Base-by-base conservation (phyloP, 1,140 invertebrate species). In the Drosophila oshimai region DNA sequence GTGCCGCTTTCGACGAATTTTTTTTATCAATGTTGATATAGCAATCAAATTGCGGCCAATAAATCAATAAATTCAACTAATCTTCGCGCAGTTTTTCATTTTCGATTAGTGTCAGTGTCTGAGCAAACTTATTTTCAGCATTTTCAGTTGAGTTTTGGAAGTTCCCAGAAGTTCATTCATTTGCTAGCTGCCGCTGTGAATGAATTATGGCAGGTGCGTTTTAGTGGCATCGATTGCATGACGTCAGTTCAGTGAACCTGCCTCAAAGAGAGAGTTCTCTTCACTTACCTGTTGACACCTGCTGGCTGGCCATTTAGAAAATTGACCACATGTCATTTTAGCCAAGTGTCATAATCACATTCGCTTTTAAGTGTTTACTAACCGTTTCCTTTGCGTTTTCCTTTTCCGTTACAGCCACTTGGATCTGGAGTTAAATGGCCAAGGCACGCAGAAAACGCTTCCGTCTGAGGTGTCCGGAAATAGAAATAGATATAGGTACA, bases 361-460 rank as follows among this genome's bases (percentile, higher is more conserved):
- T 12, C 24, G 51, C 18, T 12, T 26, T 51, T 41, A 10, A 36
- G 18, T 55, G 31, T 18, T 55, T 7, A 24, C 24, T 34, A 44
- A 45, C 37, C 1, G 18, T 28, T 55, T 37, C 6, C 7, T 26
- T 42, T 37, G 12, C 22, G 29, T 7, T n/a, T 18, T n/a, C n/a
- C n/a, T n/a, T 17, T 44, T 1, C 34, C 42, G 15, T 65, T 83
- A 13, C 65, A 86, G 81, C 13, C 37, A 45, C 50, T 57, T 44
- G 44, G 39, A 79, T 41, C 58, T 31, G 29, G 53, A 61, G 61
- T 54, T 86, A 86, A 81, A 86, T 86, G 81, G 81, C 81, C 67
- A 76, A 64, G 69, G 28, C 61, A 86, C 80, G 80, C 37, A 84
- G 80, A 51, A 84, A 84, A 86, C 80, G 81, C 37, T 75, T 72